Conservation (phyloP, 2,797 vertebrate genomes). For the Sebastes cheni region DNA sequence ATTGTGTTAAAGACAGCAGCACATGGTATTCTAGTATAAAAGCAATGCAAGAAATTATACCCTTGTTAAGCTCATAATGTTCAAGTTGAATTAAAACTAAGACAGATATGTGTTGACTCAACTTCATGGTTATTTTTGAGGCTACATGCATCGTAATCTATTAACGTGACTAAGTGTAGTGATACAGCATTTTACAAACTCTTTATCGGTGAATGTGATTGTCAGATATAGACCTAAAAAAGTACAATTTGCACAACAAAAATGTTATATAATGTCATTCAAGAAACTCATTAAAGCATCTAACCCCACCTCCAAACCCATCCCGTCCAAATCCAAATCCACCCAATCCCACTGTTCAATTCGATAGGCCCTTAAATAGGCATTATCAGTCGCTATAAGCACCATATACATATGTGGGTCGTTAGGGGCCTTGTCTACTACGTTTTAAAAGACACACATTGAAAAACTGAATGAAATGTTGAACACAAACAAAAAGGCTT, state of each 20-base stretch:
- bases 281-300: background rate
- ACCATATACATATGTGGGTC: no score
- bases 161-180: background rate
- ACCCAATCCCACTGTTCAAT: background rate
- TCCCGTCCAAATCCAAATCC: slow-evolving; percentile 11
- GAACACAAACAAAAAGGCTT: no score
- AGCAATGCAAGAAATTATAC: background rate
- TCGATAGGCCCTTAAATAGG: no score
- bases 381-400: no score
- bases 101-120: background rate
- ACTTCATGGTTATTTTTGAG: background rate
- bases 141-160: background rate
- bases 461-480: no score
- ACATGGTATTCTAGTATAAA: background rate
- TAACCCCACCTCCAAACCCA: background rate
- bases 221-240: slow-evolving; percentile 8
- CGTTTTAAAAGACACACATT: no score
- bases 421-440: no score
- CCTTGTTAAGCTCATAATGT: background rate
- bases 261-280: slow-evolving; percentile 4
- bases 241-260: background rate
- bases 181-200: background rate
- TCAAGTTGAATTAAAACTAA: background rate
- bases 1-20: background rate
- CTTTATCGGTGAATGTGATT: background rate